Evolutionary conservation across 2,888 invertebrate genomes (phyloP).

Genomic region (Liopterus haemorrhoidalis): DNA sequence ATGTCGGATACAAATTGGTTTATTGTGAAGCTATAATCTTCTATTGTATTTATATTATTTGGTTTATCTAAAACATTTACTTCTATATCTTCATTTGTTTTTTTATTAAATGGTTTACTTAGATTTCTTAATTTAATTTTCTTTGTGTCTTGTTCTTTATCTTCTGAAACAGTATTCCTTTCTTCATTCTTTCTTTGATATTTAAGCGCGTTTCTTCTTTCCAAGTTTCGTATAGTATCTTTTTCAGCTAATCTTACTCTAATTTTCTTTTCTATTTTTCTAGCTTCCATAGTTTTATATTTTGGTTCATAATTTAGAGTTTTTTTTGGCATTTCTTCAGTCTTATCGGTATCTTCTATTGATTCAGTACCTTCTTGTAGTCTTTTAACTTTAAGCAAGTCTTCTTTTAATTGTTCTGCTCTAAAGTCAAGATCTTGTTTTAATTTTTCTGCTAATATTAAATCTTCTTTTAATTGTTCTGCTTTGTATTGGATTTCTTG

Average conservation of each 20-base stretch:
- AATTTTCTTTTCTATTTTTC: no score
- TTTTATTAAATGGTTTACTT: constrained; percentile 41
- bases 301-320: no score
- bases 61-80: constrained; percentile 32
- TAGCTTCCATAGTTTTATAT: constrained; percentile 21
- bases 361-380: not conserved
- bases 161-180: constrained; percentile 16
- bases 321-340: no score
- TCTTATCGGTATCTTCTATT: constrained; percentile 21
- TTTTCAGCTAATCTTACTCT: no score
- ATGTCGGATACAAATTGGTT: constrained; percentile 2
- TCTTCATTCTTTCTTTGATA: constrained; percentile 30
- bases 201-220: constrained; percentile 20
- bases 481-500: not conserved
- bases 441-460: not conserved
- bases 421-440: not conserved
- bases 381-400: not conserved
- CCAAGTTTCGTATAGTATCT: no score
- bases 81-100: constrained; percentile 41
- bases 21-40: no score
- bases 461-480: not conserved
- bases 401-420: not conserved
- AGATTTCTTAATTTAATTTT: constrained; percentile 33
- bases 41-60: constrained; percentile 39
- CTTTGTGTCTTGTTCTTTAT: constrained; percentile 6